Conservation (phyloP, 2,797 vertebrate species). For the Rhabdomys pumilio region DNA sequence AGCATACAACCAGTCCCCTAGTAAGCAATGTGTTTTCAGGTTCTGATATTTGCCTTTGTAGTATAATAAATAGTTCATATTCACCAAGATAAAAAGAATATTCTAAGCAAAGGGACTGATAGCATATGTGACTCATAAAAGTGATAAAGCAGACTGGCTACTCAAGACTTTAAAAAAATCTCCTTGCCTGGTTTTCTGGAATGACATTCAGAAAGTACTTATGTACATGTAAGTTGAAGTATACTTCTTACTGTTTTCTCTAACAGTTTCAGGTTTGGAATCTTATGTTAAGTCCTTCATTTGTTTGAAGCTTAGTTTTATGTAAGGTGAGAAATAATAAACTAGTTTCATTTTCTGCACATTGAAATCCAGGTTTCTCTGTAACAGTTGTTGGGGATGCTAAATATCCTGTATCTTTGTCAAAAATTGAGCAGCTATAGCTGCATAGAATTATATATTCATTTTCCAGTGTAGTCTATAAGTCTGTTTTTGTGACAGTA, state of each 20-base stretch:
- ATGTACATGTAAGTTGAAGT: neutral
- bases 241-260: neutral
- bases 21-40: neutral
- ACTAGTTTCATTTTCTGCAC: neutral
- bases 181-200: neutral
- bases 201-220: neutral
- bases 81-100: neutral
- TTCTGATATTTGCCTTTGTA: neutral
- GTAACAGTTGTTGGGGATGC: neutral
- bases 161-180: neutral
- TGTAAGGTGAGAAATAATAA: neutral
- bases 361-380: neutral
- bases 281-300: neutral
- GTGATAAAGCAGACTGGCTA: neutral
- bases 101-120: neutral
- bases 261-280: neutral
- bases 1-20: neutral
- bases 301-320: neutral
- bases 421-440: neutral
- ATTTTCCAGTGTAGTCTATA: neutral
- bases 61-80: slow-evolving; percentile 34
- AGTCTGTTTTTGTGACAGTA: neutral
- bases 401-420: neutral
- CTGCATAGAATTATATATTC: neutral
- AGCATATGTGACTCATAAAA: neutral